phyloP scores from a whole-genome alignment of 2,888 invertebrate genomes.

The Azorinus chamasolen region DNA sequence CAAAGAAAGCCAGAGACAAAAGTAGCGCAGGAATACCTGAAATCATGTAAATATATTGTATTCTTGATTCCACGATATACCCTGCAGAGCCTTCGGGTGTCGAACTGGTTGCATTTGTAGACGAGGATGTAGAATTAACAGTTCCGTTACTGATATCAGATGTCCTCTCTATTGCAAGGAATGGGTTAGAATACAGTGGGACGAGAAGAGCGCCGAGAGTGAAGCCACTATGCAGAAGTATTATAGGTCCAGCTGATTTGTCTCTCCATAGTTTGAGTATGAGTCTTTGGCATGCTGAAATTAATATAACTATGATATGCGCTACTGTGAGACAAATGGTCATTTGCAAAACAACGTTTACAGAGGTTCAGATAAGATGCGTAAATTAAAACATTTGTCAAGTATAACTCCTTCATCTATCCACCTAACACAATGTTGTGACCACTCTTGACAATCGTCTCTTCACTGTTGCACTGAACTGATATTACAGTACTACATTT shows the following conservation, averaged over 20 bases:
- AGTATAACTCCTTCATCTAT: no score
- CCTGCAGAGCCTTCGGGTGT: no score
- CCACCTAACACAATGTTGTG: no score
- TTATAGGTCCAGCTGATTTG: slow-evolving; percentile 72
- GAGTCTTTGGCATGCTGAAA: slow-evolving; percentile 73
- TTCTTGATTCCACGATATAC: slow-evolving; percentile 57
- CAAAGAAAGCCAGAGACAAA: slow-evolving; percentile 61
- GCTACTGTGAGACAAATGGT: no score
- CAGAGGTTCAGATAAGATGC: no score
- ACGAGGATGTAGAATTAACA: background rate
- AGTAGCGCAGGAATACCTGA: slow-evolving; percentile 51
- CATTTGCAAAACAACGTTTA: no score
- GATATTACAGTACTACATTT: no score
- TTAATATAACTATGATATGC: no score
- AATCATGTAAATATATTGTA: slow-evolving; percentile 68
- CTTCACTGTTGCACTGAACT: no score
- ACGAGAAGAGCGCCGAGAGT: slow-evolving; percentile 76
- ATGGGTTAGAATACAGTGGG: slow-evolving; percentile 74
- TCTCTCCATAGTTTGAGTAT: slow-evolving; percentile 73
- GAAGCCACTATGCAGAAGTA: slow-evolving; percentile 74
- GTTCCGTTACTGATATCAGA: background rate
- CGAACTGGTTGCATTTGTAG: background rate
- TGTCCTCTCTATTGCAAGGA: slow-evolving; percentile 58
- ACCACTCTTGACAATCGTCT: no score
- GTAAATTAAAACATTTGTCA: no score